These are phyloP conservation scores for Phoebastria nigripes DNA, from an alignment of 2,797 vertebrate species.

Conservation along the genomic window DNA sequence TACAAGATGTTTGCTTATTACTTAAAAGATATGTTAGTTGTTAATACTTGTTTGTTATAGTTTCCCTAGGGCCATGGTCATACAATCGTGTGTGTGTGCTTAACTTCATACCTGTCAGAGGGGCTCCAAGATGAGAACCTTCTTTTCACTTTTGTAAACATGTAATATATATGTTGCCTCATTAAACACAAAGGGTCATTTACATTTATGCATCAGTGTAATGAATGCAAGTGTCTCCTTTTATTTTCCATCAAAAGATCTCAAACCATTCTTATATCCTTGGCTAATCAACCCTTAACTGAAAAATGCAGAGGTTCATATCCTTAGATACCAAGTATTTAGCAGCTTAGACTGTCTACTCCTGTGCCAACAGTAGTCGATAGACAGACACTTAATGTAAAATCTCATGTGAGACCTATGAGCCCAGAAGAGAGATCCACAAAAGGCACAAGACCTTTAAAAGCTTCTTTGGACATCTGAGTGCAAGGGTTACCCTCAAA, in stretches of 20 bases:
- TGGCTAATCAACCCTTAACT: neutral
- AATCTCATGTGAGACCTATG: neutral
- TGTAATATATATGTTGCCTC: neutral
- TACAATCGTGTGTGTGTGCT: accelerated
- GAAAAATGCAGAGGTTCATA: neutral
- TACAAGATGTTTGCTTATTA: neutral
- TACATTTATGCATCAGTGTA: neutral
- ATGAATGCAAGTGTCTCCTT: neutral
- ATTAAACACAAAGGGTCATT: neutral
- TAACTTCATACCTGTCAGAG: neutral
- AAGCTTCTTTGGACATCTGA: neutral
- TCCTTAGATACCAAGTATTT: neutral
- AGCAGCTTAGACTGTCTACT: neutral
- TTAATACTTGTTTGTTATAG: neutral
- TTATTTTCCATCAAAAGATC: neutral
- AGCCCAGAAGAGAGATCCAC: neutral
- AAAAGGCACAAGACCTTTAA: neutral
- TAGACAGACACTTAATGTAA: neutral
- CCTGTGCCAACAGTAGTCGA: neutral
- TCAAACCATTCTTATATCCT: neutral
- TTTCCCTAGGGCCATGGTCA: neutral
- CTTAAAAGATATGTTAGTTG: neutral
- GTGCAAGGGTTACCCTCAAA: neutral
- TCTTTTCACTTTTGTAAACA: neutral
- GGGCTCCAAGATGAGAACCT: neutral